Base-by-base conservation (phyloP, 1,140 invertebrate species). In the Sycophaga agraensis region DNA sequence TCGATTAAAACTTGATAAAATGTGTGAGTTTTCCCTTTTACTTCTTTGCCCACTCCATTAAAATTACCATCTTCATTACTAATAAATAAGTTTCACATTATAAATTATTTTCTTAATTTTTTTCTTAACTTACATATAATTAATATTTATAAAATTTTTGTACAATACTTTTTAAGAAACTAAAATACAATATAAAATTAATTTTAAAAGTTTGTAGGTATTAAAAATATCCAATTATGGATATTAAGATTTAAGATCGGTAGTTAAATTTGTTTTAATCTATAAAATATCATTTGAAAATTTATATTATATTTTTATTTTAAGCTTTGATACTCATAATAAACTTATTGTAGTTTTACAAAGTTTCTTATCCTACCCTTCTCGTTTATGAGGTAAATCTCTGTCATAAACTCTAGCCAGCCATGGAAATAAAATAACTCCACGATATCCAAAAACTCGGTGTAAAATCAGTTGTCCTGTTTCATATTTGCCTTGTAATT, bases 1-100 rank as follows among this genome's bases (percentile, higher is more conserved):
- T 98, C 96, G 71, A 98, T 97, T 6, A 98, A 83, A 17, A 97
- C 94, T 85, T 98, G 94, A 80, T 98, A 98, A 77, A 96, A 98
- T n/a, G 92, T 92, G 69, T 96, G 93, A 14, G 91, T 92, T 73
- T 87, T 85, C 42, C 93, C 92, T 80, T 94, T 93, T 0, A 96
- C 92, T 83, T 96, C 93, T 76, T 92, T 92, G 11, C 89, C 88
- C 40, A 89, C 89, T 64, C 85, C 83, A 76, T 75, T 82, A 72
- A 70, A 79, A 70, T 71, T 78, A 63, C 64, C 70, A 56, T 75
- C 71, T 45, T 80, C 76, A 28, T 48, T 68, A 57, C 79, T 80
- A 48, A 7, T n/a, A 73, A 71, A 56, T 16, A 50, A 37, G 28
- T n/a, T n/a, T n/a, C n/a, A n/a, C n/a, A n/a, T n/a, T n/a, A n/a